These are phyloP conservation scores for Zaprionus gabonicus DNA, from an alignment of 1,140 invertebrate species.

Conservation along the genomic window DNA sequence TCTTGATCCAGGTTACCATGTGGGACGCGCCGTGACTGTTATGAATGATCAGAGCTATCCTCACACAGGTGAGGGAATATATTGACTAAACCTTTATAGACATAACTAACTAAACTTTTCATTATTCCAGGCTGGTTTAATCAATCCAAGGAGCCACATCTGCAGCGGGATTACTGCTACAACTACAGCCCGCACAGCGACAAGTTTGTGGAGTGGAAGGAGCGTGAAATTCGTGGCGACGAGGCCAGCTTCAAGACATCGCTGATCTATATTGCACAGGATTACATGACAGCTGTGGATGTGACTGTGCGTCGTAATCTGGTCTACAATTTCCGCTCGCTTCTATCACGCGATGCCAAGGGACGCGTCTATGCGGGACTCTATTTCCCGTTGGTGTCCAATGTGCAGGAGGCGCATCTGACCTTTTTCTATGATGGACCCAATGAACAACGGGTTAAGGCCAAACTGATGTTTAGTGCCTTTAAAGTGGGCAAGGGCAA, in stretches of 20 bases:
- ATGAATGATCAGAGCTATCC: slow-evolving; percentile 94
- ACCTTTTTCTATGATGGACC: slow-evolving; percentile 93
- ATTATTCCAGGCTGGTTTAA: slow-evolving; percentile 89
- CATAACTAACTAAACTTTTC: background rate
- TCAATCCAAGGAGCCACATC: slow-evolving; percentile 89
- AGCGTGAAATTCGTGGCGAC: slow-evolving; percentile 88
- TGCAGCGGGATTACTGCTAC: slow-evolving; percentile 93
- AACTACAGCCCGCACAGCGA: slow-evolving; percentile 87
- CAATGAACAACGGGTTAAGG: slow-evolving; percentile 85
- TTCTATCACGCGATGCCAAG: slow-evolving; percentile 91
- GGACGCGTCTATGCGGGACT: slow-evolving; percentile 92
- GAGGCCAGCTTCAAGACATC: slow-evolving; percentile 87
- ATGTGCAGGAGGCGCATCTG: slow-evolving; percentile 87
- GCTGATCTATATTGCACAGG: slow-evolving; percentile 91
- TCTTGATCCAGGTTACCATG: slow-evolving; percentile 95
- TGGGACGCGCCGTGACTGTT: slow-evolving; percentile 92
- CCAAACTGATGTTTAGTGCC: slow-evolving; percentile 89
- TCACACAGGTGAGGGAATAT: slow-evolving; percentile 87
- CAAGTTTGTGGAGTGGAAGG: slow-evolving; percentile 93
- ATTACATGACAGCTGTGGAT: slow-evolving; percentile 92
- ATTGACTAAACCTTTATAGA: too few species aligned
- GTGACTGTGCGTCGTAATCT: slow-evolving; percentile 95
- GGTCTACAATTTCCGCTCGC: slow-evolving; percentile 93
- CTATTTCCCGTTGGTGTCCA: slow-evolving; percentile 90
- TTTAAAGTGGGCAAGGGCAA: slow-evolving; percentile 88